A percentile compares a stretch with the other conserved stretches of the same genome.
These are phyloP conservation scores for Mimas tiliae DNA, from an alignment of 2,888 invertebrate species.

Conservation along the genomic window DNA sequence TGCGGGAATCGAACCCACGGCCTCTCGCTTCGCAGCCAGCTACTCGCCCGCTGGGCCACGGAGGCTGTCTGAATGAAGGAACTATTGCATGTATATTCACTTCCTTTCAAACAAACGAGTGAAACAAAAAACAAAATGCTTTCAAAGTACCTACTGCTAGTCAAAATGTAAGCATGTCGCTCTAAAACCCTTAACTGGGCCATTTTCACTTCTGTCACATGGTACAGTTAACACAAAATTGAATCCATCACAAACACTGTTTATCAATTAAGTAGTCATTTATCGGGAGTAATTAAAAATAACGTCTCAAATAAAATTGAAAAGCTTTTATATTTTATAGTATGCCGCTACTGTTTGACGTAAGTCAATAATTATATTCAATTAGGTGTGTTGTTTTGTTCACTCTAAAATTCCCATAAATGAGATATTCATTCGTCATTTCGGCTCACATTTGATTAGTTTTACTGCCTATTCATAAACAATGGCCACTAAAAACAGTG, in stretches of 20 bases:
- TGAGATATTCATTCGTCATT: conserved; percentile 41
- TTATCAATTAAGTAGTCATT: conserved; percentile 19
- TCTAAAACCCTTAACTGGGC: conserved; percentile 1
- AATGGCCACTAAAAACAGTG: conserved; percentile 41
- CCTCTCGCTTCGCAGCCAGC: too few species aligned
- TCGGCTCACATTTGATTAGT: conserved; percentile 49
- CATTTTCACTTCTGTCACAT: conserved; percentile 18
- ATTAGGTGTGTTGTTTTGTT: conserved; percentile 44
- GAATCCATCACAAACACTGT: conserved; percentile 23
- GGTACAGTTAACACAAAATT: conserved; percentile 15
- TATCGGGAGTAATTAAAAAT: conserved; percentile 42
- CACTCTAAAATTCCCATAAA: conserved; percentile 42
- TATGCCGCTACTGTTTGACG: conserved; percentile 32
- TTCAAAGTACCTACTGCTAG: neutral
- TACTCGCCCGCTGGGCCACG: too few species aligned
- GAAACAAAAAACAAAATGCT: neutral
- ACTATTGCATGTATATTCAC: too few species aligned
- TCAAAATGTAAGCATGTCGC: neutral
- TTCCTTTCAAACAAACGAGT: too few species aligned
- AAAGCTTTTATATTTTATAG: conserved; percentile 43
- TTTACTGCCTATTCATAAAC: conserved; percentile 44
- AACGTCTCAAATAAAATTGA: conserved; percentile 40
- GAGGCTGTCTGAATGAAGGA: too few species aligned
- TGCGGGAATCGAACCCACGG: too few species aligned
- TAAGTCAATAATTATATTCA: conserved; percentile 49